Evolutionary conservation across 2,888 invertebrate genomes (phyloP).

Genomic region (Chloroclystis v-ata): DNA sequence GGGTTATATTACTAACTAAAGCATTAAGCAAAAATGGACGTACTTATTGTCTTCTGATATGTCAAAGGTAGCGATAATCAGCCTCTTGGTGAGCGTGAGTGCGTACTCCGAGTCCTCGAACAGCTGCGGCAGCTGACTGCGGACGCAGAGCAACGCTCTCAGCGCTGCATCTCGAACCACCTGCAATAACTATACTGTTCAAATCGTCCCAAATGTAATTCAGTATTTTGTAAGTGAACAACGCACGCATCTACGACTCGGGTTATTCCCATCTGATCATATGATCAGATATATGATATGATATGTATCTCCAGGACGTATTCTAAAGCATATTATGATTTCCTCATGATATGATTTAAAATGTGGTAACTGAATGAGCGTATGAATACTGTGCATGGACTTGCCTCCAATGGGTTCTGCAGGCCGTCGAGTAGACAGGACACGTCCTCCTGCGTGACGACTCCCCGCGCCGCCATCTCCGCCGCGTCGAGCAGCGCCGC

Average conservation of each 20-base stretch:
- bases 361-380: too few relatives aligned
- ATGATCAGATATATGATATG: too few relatives aligned
- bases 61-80: conserved; percentile 92
- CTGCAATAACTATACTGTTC: conserved; percentile 31
- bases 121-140: conserved; percentile 83
- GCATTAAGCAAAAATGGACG: conserved; percentile 15
- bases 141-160: conserved; percentile 84
- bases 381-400: too few relatives aligned
- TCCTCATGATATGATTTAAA: too few relatives aligned
- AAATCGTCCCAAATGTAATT: too few relatives aligned
- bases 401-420: conserved; percentile 81
- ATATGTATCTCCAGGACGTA: too few relatives aligned
- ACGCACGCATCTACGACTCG: too few relatives aligned
- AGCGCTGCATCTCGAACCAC: conserved; percentile 89
- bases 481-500: conserved; percentile 90
- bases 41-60: conserved; percentile 84
- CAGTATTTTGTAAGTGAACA: too few relatives aligned
- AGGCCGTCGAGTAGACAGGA: conserved; percentile 86
- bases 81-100: conserved; percentile 81
- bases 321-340: too few relatives aligned
- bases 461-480: conserved; percentile 83
- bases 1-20: background rate
- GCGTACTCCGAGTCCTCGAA: conserved; percentile 78
- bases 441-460: conserved; percentile 82
- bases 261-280: too few relatives aligned